Evolutionary conservation across 2,113 vertebrate genomes (phyloP).

Genomic region (Macquaria ambigua): DNA sequence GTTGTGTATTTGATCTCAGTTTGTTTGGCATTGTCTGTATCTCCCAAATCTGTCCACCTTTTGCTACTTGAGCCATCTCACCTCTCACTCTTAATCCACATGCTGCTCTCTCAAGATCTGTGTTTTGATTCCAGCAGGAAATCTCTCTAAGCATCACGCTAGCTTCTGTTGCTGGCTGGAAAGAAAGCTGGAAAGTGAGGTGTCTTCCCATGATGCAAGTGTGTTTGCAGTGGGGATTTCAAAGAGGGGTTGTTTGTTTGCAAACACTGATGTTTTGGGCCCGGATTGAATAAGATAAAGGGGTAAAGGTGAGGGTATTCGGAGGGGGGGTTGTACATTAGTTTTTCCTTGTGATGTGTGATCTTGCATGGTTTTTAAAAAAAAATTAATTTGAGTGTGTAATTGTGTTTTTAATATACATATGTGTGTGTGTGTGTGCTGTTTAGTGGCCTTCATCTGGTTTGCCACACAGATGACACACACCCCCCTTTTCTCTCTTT

Average conservation of each 20-base stretch:
- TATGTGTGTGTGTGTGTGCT: not conserved
- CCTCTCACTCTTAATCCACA: conserved; percentile 22
- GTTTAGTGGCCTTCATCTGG: not conserved
- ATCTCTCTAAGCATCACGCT: conserved; percentile 22
- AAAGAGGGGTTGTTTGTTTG: conserved; percentile 67
- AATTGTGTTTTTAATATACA: not conserved
- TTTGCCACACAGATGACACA: not conserved
- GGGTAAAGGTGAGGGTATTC: not conserved
- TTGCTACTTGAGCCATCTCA: not conserved
- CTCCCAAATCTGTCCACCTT: not conserved
- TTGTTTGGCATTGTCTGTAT: not conserved
- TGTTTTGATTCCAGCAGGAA: conserved; percentile 52
- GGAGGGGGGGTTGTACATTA: not conserved
- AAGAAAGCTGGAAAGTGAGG: conserved; percentile 16
- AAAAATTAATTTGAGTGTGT: too few relatives aligned
- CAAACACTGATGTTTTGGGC: conserved; percentile 47
- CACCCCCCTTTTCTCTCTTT: too few relatives aligned
- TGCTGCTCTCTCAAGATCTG: not conserved
- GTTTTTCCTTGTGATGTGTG: not conserved
- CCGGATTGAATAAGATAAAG: not conserved
- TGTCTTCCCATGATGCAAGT: conserved; percentile 32
- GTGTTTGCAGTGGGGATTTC: conserved; percentile 58
- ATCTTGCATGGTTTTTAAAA: not conserved
- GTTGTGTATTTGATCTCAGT: not conserved
- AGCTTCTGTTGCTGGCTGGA: conserved; percentile 3